Evolutionary conservation across 2,888 invertebrate genomes (phyloP), one percentile per base, ranked within the genome.

Genomic region (Volucella zonaria): DNA sequence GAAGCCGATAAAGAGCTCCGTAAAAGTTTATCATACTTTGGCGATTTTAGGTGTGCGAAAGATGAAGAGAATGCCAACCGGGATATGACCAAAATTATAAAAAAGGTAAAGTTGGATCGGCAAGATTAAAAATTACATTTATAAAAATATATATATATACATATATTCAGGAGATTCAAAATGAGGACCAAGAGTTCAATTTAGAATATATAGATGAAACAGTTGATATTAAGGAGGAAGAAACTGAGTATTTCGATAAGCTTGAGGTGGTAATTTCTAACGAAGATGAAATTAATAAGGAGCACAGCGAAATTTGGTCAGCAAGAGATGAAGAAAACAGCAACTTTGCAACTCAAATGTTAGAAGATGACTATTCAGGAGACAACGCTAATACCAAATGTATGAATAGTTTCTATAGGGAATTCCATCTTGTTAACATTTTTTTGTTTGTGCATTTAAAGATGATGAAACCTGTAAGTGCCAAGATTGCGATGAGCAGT

Each of bases 1-100:
- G 58, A 76, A 43, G 54, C 83, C 6, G 83, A 83, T 45, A 18
- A 49, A n/a, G n/a, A 61, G 2, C 61, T 83, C 4, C 83, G 83
- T 8, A 31, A 71, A 8, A 71, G 64, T 23, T 31, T 71, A n/a
- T 3, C 12, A 4, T 64, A 23, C 38, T 58, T 64, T 43, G 78
- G 40, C 14, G 62, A 51, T 15, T 14, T 52, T 10, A 9, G 42
- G 0, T 40, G 49, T 14, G 9, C 12, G 1, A 31, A 49, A 12
- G 11, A 61, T 0, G 12, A 11, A 8, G 45, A 18, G 12, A 10
- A 3, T n/a, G 3, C 14, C 10, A 8, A n/a, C 2, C 8, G 40
- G 1, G n/a, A 58, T 40, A 31, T 45, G n/a, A 2, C 18, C n/a
- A 49, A 8, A n/a, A 49, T 54, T 38, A n/a, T 58, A 6, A 66